phyloP scores from a whole-genome alignment of 2,888 invertebrate species.

The Drosophila robusta region DNA sequence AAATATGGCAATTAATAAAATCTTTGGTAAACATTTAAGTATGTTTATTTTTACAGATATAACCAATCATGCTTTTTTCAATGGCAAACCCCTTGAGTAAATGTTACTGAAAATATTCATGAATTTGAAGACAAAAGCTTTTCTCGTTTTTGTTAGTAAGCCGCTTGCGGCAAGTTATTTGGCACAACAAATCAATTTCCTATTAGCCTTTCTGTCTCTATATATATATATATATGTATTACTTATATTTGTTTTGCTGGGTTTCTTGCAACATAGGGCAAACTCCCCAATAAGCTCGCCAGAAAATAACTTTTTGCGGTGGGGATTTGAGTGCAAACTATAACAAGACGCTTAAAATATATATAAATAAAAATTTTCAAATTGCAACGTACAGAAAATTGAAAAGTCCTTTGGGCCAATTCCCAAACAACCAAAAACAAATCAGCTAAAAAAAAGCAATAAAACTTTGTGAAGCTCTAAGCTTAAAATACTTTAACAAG shows the following conservation, averaged over 20 bases:
- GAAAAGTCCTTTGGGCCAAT: constrained; percentile 58
- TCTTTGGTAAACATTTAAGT: background rate
- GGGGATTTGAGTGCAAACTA: constrained; percentile 54
- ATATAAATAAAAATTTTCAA: constrained; percentile 31
- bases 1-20: too few relatives aligned
- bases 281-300: constrained; percentile 35
- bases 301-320: constrained; percentile 58
- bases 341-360: constrained; percentile 63
- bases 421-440: constrained; percentile 37
- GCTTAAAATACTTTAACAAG: constrained; percentile 52
- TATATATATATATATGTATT: constrained; percentile 1
- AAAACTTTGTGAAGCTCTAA: constrained; percentile 54
- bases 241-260: constrained; percentile 4
- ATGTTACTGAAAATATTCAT: constrained; percentile 1
- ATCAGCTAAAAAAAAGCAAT: constrained; percentile 45
- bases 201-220: constrained; percentile 37
- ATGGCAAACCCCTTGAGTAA: background rate
- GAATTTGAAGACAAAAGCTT: constrained; percentile 13
- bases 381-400: constrained; percentile 61
- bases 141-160: constrained; percentile 17
- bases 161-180: constrained; percentile 26
- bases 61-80: background rate
- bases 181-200: constrained; percentile 70
- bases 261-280: constrained; percentile 16
- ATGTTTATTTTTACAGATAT: background rate